phyloP scores from a whole-genome alignment of 2,888 invertebrate species.

The Pantelozetes paolii region DNA sequence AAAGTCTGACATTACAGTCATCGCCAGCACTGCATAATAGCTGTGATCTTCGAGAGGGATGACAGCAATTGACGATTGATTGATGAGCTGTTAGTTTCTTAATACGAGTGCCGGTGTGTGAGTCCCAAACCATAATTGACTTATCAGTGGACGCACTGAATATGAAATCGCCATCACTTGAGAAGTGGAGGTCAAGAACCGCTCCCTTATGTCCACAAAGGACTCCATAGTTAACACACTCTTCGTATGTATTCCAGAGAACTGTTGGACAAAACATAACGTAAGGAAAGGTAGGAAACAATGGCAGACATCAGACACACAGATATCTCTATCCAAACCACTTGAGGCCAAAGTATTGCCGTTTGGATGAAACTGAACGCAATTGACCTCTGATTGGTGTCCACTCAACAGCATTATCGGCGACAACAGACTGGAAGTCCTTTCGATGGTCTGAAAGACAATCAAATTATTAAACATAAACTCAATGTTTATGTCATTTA shows the following conservation, averaged over 20 bases:
- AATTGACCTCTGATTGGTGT: slow-evolving; percentile 93
- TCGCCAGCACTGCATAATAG: slow-evolving; percentile 89
- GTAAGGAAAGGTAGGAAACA: background rate
- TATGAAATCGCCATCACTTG: slow-evolving; percentile 51
- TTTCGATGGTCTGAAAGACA: background rate
- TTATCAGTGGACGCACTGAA: slow-evolving; percentile 69
- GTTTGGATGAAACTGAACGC: slow-evolving; percentile 89
- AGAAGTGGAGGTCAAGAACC: slow-evolving; percentile 72
- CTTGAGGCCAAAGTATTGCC: slow-evolving; percentile 89
- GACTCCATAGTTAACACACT: slow-evolving; percentile 92
- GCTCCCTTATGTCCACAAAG: slow-evolving; percentile 92
- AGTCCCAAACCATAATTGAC: slow-evolving; percentile 92
- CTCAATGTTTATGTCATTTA: too few relatives aligned
- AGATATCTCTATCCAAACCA: slow-evolving; percentile 91
- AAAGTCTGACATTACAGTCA: slow-evolving; percentile 77
- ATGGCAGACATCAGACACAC: slow-evolving; percentile 60
- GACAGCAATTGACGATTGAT: slow-evolving; percentile 61
- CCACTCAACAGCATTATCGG: slow-evolving; percentile 95
- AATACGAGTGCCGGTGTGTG: slow-evolving; percentile 76
- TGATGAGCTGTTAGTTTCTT: slow-evolving; percentile 72
- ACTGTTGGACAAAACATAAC: slow-evolving; percentile 50
- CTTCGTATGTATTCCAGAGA: slow-evolving; percentile 95
- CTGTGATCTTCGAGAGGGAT: slow-evolving; percentile 75
- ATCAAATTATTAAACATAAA: background rate
- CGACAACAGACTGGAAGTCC: slow-evolving; percentile 61